Evolutionary conservation across 2,113 vertebrate species (phyloP).

Genomic region (Phrynosoma blainvillii): DNA sequence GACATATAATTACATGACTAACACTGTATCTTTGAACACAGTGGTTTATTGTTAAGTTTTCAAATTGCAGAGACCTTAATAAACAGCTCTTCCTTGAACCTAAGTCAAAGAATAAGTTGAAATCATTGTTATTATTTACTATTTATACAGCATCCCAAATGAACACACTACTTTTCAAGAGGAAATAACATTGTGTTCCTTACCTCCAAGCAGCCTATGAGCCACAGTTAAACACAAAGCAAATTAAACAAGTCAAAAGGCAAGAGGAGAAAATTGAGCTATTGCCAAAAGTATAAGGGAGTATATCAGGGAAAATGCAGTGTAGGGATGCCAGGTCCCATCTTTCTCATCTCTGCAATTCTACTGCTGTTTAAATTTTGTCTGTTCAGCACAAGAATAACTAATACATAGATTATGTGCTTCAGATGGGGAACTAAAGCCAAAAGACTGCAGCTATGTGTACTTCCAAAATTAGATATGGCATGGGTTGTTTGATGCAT

Average conservation of each 20-base stretch:
- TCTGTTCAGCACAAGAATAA: background rate
- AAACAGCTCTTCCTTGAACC: background rate
- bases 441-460: background rate
- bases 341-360: background rate
- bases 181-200: too few species aligned
- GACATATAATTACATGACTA: constrained; percentile 40
- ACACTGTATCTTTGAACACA: constrained; percentile 32
- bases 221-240: background rate
- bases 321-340: too few species aligned
- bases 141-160: background rate
- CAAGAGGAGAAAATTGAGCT: background rate
- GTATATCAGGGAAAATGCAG: background rate
- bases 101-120: background rate
- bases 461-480: background rate
- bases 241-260: background rate
- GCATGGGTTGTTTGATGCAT: background rate
- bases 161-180: background rate
- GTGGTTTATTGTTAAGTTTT: constrained; percentile 29
- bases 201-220: background rate
- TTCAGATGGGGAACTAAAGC: background rate
- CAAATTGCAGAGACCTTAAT: background rate
- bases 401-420: background rate
- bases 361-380: background rate
- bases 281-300: accelerated
- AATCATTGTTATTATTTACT: constrained; percentile 2